Base-by-base conservation (phyloP, 2,113 vertebrate genomes). In the Lanius collurio region DNA sequence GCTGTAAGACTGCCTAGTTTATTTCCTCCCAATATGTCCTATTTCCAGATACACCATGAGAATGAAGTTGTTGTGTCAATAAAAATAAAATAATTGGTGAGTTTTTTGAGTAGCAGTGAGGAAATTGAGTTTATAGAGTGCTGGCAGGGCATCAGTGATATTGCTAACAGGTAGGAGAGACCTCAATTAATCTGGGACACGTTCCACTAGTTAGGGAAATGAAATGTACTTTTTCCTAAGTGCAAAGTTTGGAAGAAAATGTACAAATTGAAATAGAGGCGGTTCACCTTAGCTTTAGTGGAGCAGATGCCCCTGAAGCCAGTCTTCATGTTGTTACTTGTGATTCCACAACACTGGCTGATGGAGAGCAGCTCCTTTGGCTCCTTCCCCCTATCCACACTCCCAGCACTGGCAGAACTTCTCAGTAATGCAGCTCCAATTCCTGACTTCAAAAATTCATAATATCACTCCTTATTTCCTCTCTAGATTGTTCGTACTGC, bases 11-110 rank as follows among this genome's bases (percentile, higher is more conserved):
- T 35, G 22, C 13, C 28, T 19, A 26, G 16, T 28, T 65, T 64
- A 16, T 68, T 80, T 35, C 47, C 35, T 39, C 20, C 27, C 2
- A 2, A 0, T 65, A 3, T 30, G 6, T 63, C 28, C 1, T 69
- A 2, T 85, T 64, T 69, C 14, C 27, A 50, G 73, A 49, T 27
- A 37, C 12, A 42, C 39, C 27, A 2, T 26, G 64, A 69, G 64
- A 65, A 77, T 22, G 15, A 47, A 30, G 13, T 67, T 73, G 27
- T 50, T 10, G 17, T 55, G 33, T 42, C 33, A n/a, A 2, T 0
- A 57, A 44, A 50, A 10, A 6, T 5, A 73, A 68, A 93, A 33
- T 10, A 47, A 15, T 11, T 62, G 24, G 31, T 8, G 5, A 33
- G 9, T 4, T 30, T 47, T 33, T 53, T 57, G 21, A 41, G 26